Evolutionary conservation across 2,797 vertebrate species (phyloP).

Genomic region (Lithobates sylvaticus): DNA sequence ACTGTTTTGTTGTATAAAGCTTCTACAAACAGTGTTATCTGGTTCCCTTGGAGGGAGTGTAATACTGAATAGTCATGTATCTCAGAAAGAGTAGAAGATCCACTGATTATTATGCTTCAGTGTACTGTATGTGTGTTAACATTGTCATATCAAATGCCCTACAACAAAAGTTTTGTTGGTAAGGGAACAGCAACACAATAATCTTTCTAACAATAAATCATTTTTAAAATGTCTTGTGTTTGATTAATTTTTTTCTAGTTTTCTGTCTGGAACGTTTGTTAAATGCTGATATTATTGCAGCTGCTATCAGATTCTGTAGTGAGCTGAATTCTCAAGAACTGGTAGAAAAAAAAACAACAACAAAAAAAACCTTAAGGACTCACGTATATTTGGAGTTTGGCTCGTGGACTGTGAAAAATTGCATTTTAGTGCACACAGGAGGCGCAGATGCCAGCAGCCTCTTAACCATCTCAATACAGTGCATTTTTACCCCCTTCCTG

Average conservation of each 20-base stretch:
- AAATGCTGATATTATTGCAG: not conserved
- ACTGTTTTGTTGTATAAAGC: conserved; percentile 41
- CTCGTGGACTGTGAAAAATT: too few relatives aligned
- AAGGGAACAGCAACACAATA: conserved; percentile 1
- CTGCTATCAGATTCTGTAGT: too few relatives aligned
- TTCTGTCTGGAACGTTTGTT: not conserved
- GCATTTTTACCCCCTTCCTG: too few relatives aligned
- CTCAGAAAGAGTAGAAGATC: not conserved
- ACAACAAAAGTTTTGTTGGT: conserved; percentile 10
- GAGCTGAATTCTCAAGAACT: not conserved
- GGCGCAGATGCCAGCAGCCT: too few relatives aligned
- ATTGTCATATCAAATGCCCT: conserved; percentile 2
- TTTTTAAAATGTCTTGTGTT: too few relatives aligned
- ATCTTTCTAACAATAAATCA: not conserved
- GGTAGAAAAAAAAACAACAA: too few relatives aligned
- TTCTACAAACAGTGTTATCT: conserved; percentile 52
- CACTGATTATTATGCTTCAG: not conserved
- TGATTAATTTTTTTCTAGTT: not conserved
- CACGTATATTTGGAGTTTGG: too few relatives aligned
- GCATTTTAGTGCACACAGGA: too few relatives aligned
- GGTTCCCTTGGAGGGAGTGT: conserved; percentile 48
- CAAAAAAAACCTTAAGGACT: too few relatives aligned
- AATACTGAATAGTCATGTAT: conserved; percentile 1
- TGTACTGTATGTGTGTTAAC: not conserved
- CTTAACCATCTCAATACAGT: too few relatives aligned